phyloP scores from a whole-genome alignment of 2,113 vertebrate genomes.

The Pseudorectes ferrugineus region DNA sequence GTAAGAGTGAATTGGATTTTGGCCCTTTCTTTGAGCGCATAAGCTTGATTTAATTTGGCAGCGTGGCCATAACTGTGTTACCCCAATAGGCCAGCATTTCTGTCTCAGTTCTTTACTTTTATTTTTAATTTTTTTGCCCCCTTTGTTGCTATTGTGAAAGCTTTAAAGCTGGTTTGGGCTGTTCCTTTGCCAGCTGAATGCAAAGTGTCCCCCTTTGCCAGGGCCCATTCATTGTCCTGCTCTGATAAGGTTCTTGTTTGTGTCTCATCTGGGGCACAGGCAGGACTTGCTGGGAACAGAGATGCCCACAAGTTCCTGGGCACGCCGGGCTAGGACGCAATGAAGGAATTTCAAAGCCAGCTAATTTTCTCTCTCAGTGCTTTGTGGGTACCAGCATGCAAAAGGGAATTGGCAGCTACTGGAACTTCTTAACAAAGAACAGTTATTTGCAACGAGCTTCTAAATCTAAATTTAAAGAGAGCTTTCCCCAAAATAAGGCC shows the following conservation, averaged over 20 bases:
- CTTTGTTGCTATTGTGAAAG: background rate
- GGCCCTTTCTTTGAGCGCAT: background rate
- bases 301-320: background rate
- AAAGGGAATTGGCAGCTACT: background rate
- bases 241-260: background rate
- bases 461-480: conserved; percentile 7
- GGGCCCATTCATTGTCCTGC: background rate
- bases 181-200: background rate
- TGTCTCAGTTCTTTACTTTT: background rate
- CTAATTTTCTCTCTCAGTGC: background rate
- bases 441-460: background rate
- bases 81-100: background rate
- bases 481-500: background rate
- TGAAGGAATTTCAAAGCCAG: background rate
- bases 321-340: background rate
- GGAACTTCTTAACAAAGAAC: conserved; percentile 6
- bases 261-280: background rate
- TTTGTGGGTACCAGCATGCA: background rate
- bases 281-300: background rate
- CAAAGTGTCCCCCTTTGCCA: background rate
- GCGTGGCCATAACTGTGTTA: background rate
- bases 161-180: background rate
- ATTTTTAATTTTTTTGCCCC: background rate
- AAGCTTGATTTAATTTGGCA: background rate
- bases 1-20: background rate